phyloP scores from a whole-genome alignment of 2,888 invertebrate genomes.

The Blastobasis adustella region DNA sequence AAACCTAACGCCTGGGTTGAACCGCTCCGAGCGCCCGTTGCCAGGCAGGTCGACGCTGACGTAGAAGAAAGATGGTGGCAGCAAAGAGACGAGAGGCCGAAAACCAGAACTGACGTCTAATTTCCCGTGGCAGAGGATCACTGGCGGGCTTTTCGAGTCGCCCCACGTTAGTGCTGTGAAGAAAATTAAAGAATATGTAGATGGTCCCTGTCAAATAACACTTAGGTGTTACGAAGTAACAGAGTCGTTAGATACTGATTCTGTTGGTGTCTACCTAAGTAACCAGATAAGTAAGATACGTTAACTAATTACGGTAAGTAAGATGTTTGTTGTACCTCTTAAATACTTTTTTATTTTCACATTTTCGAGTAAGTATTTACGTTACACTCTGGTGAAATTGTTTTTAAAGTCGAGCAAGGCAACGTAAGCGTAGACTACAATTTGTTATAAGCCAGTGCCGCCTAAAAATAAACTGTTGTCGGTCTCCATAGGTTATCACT shows the following conservation, averaged over 20 bases:
- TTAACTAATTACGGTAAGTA: too few relatives aligned
- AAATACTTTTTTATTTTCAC: too few relatives aligned
- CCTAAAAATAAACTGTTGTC: too few relatives aligned
- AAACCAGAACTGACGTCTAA: conserved; percentile 76
- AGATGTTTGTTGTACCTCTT: too few relatives aligned
- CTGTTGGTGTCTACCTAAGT: not conserved
- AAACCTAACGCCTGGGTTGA: conserved; percentile 46
- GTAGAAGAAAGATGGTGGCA: conserved; percentile 57
- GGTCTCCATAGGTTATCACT: too few relatives aligned
- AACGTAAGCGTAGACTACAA: too few relatives aligned
- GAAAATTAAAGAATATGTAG: not conserved
- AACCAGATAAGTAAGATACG: too few relatives aligned
- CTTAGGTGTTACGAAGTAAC: not conserved
- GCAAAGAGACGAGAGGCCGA: conserved; percentile 65
- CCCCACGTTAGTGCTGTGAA: conserved; percentile 76
- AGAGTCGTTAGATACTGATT: too few relatives aligned
- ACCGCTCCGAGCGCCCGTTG: conserved; percentile 72
- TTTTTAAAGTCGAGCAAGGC: too few relatives aligned
- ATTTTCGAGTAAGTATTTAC: too few relatives aligned
- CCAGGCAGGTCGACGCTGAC: conserved; percentile 72
- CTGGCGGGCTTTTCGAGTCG: conserved; percentile 53
- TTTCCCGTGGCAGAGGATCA: conserved; percentile 75
- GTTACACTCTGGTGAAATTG: too few relatives aligned
- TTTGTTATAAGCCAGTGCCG: too few relatives aligned
- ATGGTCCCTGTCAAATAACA: not conserved